Evolutionary conservation across 2,113 vertebrate species (phyloP), one percentile per base, ranked within the genome.

Genomic region (Oncorhynchus nerka): DNA sequence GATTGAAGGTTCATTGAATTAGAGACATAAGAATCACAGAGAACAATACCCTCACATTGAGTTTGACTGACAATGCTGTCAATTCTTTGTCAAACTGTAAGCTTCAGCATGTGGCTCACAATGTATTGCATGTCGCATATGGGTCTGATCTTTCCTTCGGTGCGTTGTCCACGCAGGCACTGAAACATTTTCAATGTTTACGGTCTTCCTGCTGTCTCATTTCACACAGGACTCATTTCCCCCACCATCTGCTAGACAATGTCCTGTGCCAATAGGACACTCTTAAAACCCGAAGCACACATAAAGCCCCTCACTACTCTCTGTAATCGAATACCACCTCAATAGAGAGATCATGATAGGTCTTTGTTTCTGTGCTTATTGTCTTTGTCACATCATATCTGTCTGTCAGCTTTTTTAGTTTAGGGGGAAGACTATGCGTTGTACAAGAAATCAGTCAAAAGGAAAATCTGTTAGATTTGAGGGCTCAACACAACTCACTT

Each of bases 211-310:
- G 62, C 66, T 76, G 77, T 86, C 74, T 84, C 62, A 76, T 74
- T 87, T 72, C 67, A 80, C 78, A 88, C 80, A 84, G 20, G 67
- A 8, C 70, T 73, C 2, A 77, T 85, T 87, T 89, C 81, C 82
- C 39, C 9, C 39, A 45, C 39, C 9, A 11, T 45, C 39, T 45
- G 39, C 39, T 45, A 45, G 39, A 45, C 39, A 45, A 9, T 45
- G 39, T 45, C 39, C 39, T 45, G 39, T 45, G 39, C 9, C 39
- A 45, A 11, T 45, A 45, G 39, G 39, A 74, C 65, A 81, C 9
- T 81, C 67, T 11, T 72, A 71, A 74, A 65, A 75, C 85, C 80
- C 87, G 82, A 57, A 55, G 26, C 20, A 15, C 49, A 59, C 22
- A 73, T 61, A 20, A 73, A 57, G 4, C 13, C 49, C 22, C 1